These are phyloP conservation scores for Thecophora atra DNA, from an alignment of 2,888 invertebrate genomes.

Conservation along the genomic window DNA sequence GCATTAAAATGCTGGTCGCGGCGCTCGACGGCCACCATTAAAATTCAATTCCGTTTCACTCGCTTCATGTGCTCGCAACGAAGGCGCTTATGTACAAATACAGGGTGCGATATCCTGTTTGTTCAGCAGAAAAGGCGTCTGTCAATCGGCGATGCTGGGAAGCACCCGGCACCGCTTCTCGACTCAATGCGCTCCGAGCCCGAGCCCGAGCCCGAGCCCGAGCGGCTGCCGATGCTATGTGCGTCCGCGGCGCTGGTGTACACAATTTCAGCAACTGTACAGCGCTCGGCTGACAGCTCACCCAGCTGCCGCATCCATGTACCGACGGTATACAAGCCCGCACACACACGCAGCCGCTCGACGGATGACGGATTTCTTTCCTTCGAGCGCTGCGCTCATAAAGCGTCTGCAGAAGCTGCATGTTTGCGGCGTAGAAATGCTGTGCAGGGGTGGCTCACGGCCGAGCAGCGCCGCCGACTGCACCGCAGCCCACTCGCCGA, in stretches of 20 bases:
- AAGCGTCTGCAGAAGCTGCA: conserved; percentile 1
- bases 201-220: no score
- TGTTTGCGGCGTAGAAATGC: neutral
- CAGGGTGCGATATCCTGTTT: no score
- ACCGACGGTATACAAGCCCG: no score
- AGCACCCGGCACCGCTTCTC: no score
- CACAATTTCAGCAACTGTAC: no score
- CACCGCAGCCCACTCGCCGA: conserved; percentile 6
- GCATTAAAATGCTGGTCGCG: neutral
- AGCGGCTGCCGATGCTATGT: no score
- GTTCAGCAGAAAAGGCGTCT: no score
- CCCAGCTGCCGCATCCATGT: no score
- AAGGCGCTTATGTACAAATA: conserved; percentile 55
- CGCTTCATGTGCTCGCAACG: conserved; percentile 51
- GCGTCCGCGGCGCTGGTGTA: no score
- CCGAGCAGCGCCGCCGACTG: neutral
- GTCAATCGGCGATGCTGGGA: no score
- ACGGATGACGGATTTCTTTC: conserved; percentile 20
- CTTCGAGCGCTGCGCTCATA: neutral
- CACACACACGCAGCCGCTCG: neutral
- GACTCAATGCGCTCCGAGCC: no score
- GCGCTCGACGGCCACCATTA: conserved; percentile 7
- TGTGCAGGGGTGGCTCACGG: neutral
- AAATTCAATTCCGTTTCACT: conserved; percentile 59
- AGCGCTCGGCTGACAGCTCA: no score